Evolutionary conservation across 1,140 invertebrate genomes (phyloP), one percentile per base, ranked within the genome.

Genomic region (Carcinoscorpius rotundicauda): DNA sequence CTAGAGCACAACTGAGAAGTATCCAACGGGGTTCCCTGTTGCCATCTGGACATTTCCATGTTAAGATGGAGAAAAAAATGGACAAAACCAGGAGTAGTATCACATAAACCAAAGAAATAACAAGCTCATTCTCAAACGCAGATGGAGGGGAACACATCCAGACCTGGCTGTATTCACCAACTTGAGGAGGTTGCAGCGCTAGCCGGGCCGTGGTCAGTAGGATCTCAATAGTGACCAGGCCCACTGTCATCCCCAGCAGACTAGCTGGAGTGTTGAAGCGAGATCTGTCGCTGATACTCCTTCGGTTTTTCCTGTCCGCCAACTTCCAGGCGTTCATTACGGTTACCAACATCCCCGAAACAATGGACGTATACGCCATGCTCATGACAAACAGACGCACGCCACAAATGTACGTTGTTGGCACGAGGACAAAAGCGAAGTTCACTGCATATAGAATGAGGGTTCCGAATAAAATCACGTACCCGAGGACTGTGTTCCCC

Each of bases 401-500:
- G 51, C 73, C 76, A 68, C 81, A 82, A 1, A 73, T 73, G 8
- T 76, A 71, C 11, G 74, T 73, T 3, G 71, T 77, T 3, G 79
- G 76, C 57, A 78, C 75, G 5, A 79, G 71, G 11, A 82, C 74
- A 70, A 81, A 81, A 4, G 77, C 75, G 64, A 81, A 78, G 63
- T 79, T 80, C 49, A 77, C 72, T 5, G 72, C 69, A 67, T 78
- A 82, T 51, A 81, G 64, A 4, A 80, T 67, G 29, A 81, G 71
- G 56, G 81, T 73, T 29, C 78, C 80, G 64, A 80, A 74, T 4
- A 78, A 70, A 8, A 80, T 75, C 68, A 79, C 73, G 72, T 78
- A 81, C 0, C 79, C 80, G 3, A 82, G 70, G 5, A 80, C 72
- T 4, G 79, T 77, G 4, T 78, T 80, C 29, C 80, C 79, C 49